Evolutionary conservation across 2,888 invertebrate genomes (phyloP), one percentile per base, ranked within the genome.

Genomic region (Philopedon plagiatum): DNA sequence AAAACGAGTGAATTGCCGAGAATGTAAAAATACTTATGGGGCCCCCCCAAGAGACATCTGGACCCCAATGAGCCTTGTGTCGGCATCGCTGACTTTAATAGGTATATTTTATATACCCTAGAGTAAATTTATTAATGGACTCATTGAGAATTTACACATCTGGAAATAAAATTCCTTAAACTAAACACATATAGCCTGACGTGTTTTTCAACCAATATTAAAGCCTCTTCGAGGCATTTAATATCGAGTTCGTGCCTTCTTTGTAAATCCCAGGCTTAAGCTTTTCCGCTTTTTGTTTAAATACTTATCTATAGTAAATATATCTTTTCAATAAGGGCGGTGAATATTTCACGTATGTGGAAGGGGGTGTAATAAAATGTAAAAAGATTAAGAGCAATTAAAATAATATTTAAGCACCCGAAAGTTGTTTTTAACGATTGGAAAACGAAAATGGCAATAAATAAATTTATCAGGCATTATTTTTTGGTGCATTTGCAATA

Each of bases 251-350:
- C 68, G 68, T 68, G 68, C 41, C 32, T 39, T 51, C 61, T 19
- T 39, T 5, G 51, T 29, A 61, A 61, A 61, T 8, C 41, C 9
- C 3, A 1, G 68, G 61, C 60, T 68, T 68, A 68, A 23, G 21
- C 61, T 51, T 58, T 68, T 68, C 68, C 68, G 61, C 26, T 67
- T 37, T 58, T 67, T 66, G 56, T 56, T 67, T 51, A 26, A 34
- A 54, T 34, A 32, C 21, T 56, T 57, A 29, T 58, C 0, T 19
- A 11, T 41, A 23, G 26, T 44, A 26, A 13, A 44, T 29, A 13
- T 60, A 60, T 60, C 44, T 21, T 8, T 44, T 44, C 13, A 37
- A 32, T 57, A 37, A 13, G 23, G 21, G 57, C 2, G 60, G 18
- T 60, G n/a, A n/a, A n/a, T n/a, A n/a, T n/a, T n/a, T n/a, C n/a